Percentiles rank a stretch among this genome's conserved stretches.
phyloP scores from a whole-genome alignment of 2,797 vertebrate species.

The Coracias cyanogaster region DNA sequence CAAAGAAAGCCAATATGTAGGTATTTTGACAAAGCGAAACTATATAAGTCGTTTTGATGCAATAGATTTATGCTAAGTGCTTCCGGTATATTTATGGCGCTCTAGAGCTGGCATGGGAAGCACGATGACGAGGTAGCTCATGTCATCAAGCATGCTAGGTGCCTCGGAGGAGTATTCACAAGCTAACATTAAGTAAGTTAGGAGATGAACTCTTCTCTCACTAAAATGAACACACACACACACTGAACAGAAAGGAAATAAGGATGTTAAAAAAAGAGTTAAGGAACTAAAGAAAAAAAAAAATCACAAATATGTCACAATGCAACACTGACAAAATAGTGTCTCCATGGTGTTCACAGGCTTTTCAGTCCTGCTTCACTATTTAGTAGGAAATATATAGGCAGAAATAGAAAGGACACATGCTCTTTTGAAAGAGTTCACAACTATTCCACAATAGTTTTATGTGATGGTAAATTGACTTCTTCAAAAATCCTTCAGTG shows the following conservation, averaged over 20 bases:
- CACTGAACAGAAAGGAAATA: not conserved
- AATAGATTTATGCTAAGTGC: not conserved
- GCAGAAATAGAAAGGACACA: not conserved
- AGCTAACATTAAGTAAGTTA: not conserved
- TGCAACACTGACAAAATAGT: not conserved
- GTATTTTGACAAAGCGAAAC: constrained; percentile 49
- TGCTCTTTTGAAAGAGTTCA: not conserved
- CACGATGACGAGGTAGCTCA: not conserved
- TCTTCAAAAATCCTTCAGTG: not conserved
- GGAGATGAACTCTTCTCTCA: not conserved
- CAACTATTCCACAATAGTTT: not conserved
- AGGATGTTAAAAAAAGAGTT: not conserved
- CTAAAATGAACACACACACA: constrained; percentile 33
- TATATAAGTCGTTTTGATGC: not conserved
- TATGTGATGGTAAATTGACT: not conserved
- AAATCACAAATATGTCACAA: not conserved
- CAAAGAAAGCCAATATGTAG: constrained; percentile 66
- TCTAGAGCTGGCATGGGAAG: not conserved
- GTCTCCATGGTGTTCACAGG: not conserved
- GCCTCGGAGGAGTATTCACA: not conserved
- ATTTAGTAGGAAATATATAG: not conserved
- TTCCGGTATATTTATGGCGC: not conserved
- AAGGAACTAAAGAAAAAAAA: constrained; percentile 16
- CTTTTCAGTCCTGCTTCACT: not conserved
- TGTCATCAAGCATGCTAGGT: not conserved